These are phyloP conservation scores for Triplophysa tibetana DNA, from an alignment of 2,113 vertebrate genomes.

Conservation along the genomic window DNA sequence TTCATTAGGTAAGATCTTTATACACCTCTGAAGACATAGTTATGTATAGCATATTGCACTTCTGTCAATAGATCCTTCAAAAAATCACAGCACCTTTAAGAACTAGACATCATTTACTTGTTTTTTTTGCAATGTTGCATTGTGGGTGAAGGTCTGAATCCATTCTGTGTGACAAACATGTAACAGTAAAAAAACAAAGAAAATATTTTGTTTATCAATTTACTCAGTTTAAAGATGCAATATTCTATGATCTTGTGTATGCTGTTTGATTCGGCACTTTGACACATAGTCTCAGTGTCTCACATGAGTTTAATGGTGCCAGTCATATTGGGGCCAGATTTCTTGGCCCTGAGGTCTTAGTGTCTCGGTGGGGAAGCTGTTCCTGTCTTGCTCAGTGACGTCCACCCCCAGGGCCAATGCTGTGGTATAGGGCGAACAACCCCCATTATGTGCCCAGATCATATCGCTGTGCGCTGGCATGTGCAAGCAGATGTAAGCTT, in stretches of 20 bases:
- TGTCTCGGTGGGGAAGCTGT: slow-evolving; percentile 45
- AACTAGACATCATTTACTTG: too few relatives aligned
- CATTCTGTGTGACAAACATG: too few relatives aligned
- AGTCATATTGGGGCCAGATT: slow-evolving; percentile 49
- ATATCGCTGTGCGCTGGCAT: slow-evolving; percentile 37
- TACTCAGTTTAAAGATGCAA: not conserved
- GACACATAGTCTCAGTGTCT: slow-evolving; percentile 30
- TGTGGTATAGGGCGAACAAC: slow-evolving; percentile 10
- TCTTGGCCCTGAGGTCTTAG: slow-evolving; percentile 26
- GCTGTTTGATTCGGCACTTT: slow-evolving; percentile 15
- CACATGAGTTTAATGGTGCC: slow-evolving; percentile 44
- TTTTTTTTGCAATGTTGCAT: too few relatives aligned
- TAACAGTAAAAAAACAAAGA: too few relatives aligned
- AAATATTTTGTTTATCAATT: not conserved
- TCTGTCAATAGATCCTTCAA: too few relatives aligned
- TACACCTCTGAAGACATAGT: too few relatives aligned
- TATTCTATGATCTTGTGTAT: slow-evolving; percentile 28
- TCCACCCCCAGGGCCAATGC: slow-evolving; percentile 33
- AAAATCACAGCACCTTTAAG: too few relatives aligned
- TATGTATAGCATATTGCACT: too few relatives aligned
- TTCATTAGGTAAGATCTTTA: too few relatives aligned
- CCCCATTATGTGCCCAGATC: slow-evolving; percentile 31
- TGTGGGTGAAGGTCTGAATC: too few relatives aligned
- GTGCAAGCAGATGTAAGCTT: slow-evolving; percentile 33
- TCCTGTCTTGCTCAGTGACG: slow-evolving; percentile 28